Percentiles rank a stretch among this genome's conserved stretches.
phyloP scores from a whole-genome alignment of 2,797 vertebrate genomes.

The Peromyscus nudipes region DNA sequence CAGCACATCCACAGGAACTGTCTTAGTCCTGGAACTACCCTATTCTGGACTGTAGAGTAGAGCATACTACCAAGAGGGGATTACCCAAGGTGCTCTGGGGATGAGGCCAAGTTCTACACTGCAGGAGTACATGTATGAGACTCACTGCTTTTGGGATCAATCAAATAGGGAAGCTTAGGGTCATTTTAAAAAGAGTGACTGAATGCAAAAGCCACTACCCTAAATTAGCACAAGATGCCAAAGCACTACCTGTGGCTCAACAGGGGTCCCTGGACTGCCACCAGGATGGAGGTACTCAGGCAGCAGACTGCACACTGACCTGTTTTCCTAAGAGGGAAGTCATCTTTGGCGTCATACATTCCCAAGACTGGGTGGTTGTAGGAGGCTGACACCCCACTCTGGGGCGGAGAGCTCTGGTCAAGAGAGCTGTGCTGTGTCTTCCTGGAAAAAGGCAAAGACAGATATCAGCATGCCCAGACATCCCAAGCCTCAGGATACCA shows the following conservation, averaged over 20 bases:
- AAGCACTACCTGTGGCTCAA: neutral
- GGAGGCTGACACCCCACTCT: slow-evolving; percentile 93
- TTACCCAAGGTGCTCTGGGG: neutral
- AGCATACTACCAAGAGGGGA: accelerated
- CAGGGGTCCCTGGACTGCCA: no score
- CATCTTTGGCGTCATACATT: slow-evolving; percentile 97
- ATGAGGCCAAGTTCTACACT: neutral
- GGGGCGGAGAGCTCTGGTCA: slow-evolving; percentile 98
- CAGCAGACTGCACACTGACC: slow-evolving; percentile 86
- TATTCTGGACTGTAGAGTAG: neutral
- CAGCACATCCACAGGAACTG: neutral
- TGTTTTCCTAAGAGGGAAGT: slow-evolving; percentile 99
- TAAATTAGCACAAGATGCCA: neutral
- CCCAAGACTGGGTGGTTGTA: slow-evolving; percentile 97
- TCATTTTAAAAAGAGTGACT: neutral
- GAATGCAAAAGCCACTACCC: neutral
- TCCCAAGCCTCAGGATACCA: neutral
- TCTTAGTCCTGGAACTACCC: neutral
- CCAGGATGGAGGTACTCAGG: neutral
- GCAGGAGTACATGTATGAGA: accelerated
- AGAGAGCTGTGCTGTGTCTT: slow-evolving; percentile 99
- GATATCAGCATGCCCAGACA: neutral
- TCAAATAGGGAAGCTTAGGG: neutral
- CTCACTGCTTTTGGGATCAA: neutral
- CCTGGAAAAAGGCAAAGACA: slow-evolving; percentile 87